Percentiles rank a stretch among this genome's conserved stretches.
Evolutionary conservation across 2,888 invertebrate genomes (phyloP).

Genomic region (Lepidocyrtinus sp.): DNA sequence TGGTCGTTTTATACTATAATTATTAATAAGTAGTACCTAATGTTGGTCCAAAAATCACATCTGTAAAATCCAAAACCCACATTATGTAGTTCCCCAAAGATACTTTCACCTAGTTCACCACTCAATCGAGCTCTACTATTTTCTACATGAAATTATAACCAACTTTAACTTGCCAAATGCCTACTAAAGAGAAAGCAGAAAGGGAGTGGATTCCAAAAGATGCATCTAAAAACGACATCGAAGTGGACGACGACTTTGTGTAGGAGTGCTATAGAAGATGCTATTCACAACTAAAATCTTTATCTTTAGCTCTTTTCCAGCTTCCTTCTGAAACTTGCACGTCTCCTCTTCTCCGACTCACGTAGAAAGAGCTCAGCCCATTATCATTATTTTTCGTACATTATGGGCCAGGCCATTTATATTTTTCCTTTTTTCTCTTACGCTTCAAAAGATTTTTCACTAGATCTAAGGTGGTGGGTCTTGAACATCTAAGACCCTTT

Average conservation of each 20-base stretch:
- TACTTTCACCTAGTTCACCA: no score
- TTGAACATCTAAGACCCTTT: not conserved
- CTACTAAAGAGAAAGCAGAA: no score
- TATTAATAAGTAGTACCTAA: no score
- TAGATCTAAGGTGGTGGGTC: slow-evolving; percentile 13
- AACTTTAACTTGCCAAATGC: no score
- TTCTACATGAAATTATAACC: no score
- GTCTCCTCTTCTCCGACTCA: not conserved
- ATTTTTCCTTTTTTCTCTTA: not conserved
- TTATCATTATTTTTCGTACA: not conserved
- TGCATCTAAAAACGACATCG: no score
- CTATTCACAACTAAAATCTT: not conserved
- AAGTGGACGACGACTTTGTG: no score
- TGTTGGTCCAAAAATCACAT: not conserved
- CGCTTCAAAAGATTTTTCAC: not conserved
- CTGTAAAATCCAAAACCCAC: no score
- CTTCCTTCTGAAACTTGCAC: not conserved
- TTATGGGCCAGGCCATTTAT: slow-evolving; percentile 10
- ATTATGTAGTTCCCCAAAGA: no score
- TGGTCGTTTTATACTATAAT: no score
- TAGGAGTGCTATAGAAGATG: not conserved
- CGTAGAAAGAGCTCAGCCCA: not conserved
- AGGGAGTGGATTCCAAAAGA: not conserved
- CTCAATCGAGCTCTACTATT: no score
- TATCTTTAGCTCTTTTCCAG: not conserved